Percentiles rank a stretch among this genome's conserved stretches.
Conservation (phyloP, 2,888 invertebrate species). For the Nymphalis urticae region DNA sequence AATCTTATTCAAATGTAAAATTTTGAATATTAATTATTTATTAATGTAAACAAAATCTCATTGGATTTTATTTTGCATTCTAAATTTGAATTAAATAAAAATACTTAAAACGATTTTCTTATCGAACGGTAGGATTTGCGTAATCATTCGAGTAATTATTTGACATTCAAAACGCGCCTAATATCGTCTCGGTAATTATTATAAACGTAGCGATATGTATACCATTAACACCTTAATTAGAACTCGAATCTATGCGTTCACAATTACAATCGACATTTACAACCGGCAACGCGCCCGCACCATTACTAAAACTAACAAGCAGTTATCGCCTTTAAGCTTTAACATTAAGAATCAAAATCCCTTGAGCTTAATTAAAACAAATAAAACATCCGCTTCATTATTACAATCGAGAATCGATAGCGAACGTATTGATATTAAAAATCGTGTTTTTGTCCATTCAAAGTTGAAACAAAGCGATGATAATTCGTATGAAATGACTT, state of each 20-base stretch:
- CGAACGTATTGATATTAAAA: conserved; percentile 66
- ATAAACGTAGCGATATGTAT: conserved; percentile 39
- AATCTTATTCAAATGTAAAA: too few species aligned
- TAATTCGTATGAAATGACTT: conserved; percentile 81
- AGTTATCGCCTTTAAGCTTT: conserved; percentile 22
- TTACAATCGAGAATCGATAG: conserved; percentile 65
- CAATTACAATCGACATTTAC: conserved; percentile 44
- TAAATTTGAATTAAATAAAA: too few species aligned
- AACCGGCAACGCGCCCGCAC: conserved; percentile 34
- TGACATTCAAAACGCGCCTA: conserved; percentile 18
- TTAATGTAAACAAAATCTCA: too few species aligned
- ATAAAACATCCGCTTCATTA: conserved; percentile 34
- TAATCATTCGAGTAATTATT: neutral
- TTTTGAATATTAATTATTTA: too few species aligned
- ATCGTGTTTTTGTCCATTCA: conserved; percentile 68
- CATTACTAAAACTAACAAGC: conserved; percentile 22
- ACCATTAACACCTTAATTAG: conserved; percentile 65
- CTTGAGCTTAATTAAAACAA: conserved; percentile 48
- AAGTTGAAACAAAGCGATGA: conserved; percentile 72
- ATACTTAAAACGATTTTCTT: too few species aligned
- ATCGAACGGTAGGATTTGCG: neutral
- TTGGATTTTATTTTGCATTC: too few species aligned
- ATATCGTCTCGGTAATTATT: conserved; percentile 26
- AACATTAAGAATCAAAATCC: conserved; percentile 30
- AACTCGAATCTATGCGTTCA: conserved; percentile 52